Conservation (phyloP, 2,797 vertebrate genomes). For the Sebastes taczanowskii region DNA sequence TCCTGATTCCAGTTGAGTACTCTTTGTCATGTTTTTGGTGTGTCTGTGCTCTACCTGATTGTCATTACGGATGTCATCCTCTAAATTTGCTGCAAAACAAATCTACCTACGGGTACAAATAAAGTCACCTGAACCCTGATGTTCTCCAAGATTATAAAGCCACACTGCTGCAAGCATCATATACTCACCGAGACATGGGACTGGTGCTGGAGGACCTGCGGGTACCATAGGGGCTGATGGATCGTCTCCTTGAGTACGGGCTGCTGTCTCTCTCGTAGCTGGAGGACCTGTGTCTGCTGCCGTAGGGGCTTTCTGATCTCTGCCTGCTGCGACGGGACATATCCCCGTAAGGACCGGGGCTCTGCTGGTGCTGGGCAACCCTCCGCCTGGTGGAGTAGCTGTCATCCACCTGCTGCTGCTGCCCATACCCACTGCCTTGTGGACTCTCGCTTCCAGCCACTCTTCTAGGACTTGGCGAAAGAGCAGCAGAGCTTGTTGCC, state of each 20-base stretch:
- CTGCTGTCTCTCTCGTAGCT: constrained; percentile 95
- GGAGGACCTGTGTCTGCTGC: constrained; percentile 89
- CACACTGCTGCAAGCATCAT: no score
- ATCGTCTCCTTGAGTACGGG: constrained; percentile 89
- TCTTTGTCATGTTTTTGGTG: no score
- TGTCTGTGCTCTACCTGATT: no score
- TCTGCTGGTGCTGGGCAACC: constrained; percentile 74
- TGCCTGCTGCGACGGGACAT: constrained; percentile 86
- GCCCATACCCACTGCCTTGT: constrained; percentile 82
- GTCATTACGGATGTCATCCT: no score
- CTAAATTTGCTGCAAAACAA: no score
- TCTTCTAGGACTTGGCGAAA: constrained; percentile 87
- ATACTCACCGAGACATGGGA: constrained; percentile 90
- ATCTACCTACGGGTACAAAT: no score
- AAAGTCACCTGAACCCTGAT: no score
- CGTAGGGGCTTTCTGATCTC: constrained; percentile 90
- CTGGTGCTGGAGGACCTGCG: constrained; percentile 95
- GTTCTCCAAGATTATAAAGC: not conserved
- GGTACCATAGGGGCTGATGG: constrained; percentile 90
- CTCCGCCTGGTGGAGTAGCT: constrained; percentile 81
- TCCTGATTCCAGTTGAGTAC: no score
- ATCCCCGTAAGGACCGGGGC: constrained; percentile 91
- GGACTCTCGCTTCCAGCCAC: constrained; percentile 88
- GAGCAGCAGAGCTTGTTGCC: constrained; percentile 66
- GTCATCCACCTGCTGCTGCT: constrained; percentile 90